Evolutionary conservation across 2,888 invertebrate species (phyloP).

Genomic region (Hydropsyche betteni): DNA sequence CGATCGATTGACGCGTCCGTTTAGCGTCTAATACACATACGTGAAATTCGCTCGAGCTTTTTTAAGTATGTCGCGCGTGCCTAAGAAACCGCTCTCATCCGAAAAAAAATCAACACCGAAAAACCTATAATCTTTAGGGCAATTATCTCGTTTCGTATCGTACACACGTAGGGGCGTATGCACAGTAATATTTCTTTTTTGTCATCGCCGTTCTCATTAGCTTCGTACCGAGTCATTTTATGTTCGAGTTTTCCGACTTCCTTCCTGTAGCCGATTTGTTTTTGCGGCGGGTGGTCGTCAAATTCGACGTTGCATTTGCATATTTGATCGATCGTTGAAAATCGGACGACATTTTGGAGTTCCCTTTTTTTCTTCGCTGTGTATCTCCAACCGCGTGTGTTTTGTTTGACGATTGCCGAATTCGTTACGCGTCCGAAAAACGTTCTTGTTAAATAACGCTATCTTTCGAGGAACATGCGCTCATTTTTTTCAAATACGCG

Average conservation of each 20-base stretch:
- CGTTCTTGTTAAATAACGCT: background rate
- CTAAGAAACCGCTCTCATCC: background rate
- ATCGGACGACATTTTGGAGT: conserved; percentile 7
- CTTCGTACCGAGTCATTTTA: background rate
- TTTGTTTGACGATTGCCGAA: too few relatives aligned
- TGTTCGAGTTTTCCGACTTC: background rate
- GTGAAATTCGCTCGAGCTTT: background rate
- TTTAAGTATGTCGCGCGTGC: conserved; percentile 24
- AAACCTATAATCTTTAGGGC: conserved; percentile 21
- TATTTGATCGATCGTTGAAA: conserved; percentile 27
- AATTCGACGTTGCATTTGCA: background rate
- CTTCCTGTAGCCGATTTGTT: conserved; percentile 16
- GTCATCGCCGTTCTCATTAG: conserved; percentile 12
- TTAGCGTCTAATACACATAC: background rate
- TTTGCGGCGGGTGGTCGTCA: conserved; percentile 18
- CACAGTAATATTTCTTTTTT: too few relatives aligned
- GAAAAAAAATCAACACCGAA: background rate
- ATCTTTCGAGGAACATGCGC: background rate
- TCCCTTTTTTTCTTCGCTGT: background rate
- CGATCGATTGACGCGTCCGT: conserved; percentile 8
- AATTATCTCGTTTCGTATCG: conserved; percentile 8
- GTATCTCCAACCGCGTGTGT: background rate
- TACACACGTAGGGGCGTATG: too few relatives aligned
- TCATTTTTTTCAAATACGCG: background rate
- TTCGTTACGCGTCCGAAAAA: too few relatives aligned